Evolutionary conservation across 2,888 invertebrate genomes (phyloP), one percentile per base, ranked within the genome.

Genomic region (Lasioglossum vierecki): DNA sequence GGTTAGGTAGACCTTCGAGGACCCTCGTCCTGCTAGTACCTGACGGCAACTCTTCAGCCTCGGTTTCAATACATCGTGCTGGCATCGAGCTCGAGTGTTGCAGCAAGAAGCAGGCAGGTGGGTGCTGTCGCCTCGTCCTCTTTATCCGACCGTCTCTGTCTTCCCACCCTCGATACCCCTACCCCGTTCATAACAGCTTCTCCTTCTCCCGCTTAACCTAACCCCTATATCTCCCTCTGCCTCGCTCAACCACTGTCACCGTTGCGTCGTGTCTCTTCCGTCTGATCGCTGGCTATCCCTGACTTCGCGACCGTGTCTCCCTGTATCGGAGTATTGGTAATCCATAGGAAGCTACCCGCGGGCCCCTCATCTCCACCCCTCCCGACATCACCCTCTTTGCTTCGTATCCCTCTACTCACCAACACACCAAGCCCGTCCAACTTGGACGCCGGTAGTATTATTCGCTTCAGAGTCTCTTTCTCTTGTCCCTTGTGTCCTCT

Each of bases 291-390:
- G 81, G 83, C 87, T 95, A 83, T 92, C 95, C 95, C 95, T 95
- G 95, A 94, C 95, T 95, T 95, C 57, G 74, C 71, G 66, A 95
- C 90, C 74, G 75, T 63, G 74, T 63, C 73, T 41, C 73, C 18
- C 30, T 53, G 79, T 83, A 89, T 84, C 84, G 95, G 94, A 95
- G 95, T 95, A 95, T 95, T 95, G 95, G 95, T 95, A 95, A 95
- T 95, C 89, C 95, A 95, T 95, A 89, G 88, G 82, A 88, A 88
- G 81, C 79, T 70, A 77, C 81, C 66, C 80, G 70, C 74, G 70
- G 79, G 70, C 78, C 66, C 76, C 82, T 78, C 79, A 66, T 30
- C 77, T 83, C 76, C 82, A 66, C 81, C 80, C 82, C 71, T 49
- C 53, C 77, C 79, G 49, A 79, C 80, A 73, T 76, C 83, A 84